A percentile compares a stretch with the other conserved stretches of the same genome.
Evolutionary conservation across 2,888 invertebrate genomes (phyloP).

Genomic region (Osmoderma eremita): DNA sequence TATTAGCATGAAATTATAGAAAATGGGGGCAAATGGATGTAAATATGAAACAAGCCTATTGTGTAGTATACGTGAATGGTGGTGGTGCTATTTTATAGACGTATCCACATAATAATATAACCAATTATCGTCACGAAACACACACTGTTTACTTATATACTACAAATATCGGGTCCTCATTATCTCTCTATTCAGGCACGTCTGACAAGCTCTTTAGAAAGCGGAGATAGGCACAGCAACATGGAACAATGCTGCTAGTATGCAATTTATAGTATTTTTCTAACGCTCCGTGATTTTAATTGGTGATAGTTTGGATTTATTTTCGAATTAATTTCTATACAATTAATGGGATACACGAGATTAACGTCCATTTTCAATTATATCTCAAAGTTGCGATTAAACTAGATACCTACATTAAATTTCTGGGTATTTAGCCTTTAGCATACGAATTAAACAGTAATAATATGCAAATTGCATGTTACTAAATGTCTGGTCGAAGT

Average conservation of each 20-base stretch:
- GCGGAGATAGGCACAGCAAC: constrained; percentile 11
- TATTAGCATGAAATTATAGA: constrained; percentile 42
- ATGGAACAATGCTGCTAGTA: not conserved
- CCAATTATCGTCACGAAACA: constrained; percentile 57
- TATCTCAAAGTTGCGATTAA: no score
- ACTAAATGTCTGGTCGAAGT: no score
- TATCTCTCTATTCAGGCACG: constrained; percentile 48
- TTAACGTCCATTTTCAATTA: no score
- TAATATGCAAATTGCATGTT: no score
- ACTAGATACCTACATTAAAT: no score
- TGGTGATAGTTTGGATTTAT: no score
- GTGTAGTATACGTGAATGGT: constrained; percentile 42
- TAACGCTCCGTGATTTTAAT: no score
- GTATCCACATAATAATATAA: constrained; percentile 54
- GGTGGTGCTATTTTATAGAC: constrained; percentile 57
- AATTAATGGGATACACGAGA: no score
- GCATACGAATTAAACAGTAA: no score
- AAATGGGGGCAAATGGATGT: constrained; percentile 39
- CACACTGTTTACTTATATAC: constrained; percentile 57
- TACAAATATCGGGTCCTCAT: constrained; percentile 55
- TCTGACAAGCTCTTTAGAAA: constrained; percentile 37
- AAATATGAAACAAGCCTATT: constrained; percentile 39
- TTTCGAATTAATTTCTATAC: no score
- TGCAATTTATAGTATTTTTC: constrained; percentile 15
- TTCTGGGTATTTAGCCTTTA: no score